Percentiles rank a stretch among this genome's conserved stretches.
Conservation (phyloP, 2,797 vertebrate species). For the Gobio occitaniae region DNA sequence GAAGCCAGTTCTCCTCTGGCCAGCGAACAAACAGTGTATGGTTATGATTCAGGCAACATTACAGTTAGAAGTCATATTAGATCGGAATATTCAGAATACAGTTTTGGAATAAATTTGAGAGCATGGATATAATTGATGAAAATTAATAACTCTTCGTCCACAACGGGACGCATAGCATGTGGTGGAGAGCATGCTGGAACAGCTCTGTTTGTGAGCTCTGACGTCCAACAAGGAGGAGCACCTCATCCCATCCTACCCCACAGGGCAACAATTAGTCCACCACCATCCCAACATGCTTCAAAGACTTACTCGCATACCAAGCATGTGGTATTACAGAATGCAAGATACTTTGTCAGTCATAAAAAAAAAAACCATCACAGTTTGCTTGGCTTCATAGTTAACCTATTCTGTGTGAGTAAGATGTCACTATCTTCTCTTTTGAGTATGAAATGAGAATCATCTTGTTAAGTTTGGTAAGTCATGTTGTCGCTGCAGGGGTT, state of each 20-base stretch:
- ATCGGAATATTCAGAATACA: neutral
- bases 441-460: conserved; percentile 15
- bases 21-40: too few relatives aligned
- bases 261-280: conserved; percentile 43
- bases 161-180: neutral
- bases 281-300: conserved; percentile 16
- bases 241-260: conserved; percentile 38
- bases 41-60: too few relatives aligned
- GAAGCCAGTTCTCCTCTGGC: too few relatives aligned
- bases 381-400: neutral
- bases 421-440: conserved; percentile 2
- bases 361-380: neutral
- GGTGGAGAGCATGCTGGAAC: conserved; percentile 34
- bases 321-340: neutral
- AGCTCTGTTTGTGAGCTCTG: conserved; percentile 40
- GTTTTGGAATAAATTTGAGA: neutral
- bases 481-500: neutral
- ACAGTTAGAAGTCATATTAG: too few relatives aligned
- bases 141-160: neutral
- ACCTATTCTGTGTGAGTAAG: neutral
- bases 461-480: conserved; percentile 1
- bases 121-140: neutral
- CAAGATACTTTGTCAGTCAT: neutral
- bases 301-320: conserved; percentile 13
- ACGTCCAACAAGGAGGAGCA: conserved; percentile 30